These are phyloP conservation scores for Dryadula phaetusa DNA, from an alignment of 2,888 invertebrate species.

Conservation along the genomic window DNA sequence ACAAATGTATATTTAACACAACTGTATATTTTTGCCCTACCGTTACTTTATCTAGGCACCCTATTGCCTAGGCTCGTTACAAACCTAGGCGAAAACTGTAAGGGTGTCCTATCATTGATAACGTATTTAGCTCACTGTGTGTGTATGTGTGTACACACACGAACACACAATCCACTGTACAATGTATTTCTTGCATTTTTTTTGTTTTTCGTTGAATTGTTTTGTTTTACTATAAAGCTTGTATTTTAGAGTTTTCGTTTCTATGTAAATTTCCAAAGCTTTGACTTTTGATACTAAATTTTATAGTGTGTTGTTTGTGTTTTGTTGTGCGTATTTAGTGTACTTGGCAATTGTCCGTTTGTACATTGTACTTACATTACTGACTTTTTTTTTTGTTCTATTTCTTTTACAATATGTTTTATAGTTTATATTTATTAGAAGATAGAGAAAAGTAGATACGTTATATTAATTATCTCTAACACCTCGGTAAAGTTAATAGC, in stretches of 20 bases:
- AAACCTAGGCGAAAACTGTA: slow-evolving; percentile 75
- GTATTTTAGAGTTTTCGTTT: slow-evolving; percentile 11
- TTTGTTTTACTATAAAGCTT: slow-evolving; percentile 16
- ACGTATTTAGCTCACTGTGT: slow-evolving; percentile 47
- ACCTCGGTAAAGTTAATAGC: too few species aligned
- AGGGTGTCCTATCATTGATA: slow-evolving; percentile 66
- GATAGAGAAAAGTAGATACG: too few species aligned
- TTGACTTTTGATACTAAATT: slow-evolving; percentile 13
- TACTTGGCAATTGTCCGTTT: neutral
- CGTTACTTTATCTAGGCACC: slow-evolving; percentile 80
- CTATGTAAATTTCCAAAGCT: slow-evolving; percentile 3
- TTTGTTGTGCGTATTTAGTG: neutral
- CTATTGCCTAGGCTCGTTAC: slow-evolving; percentile 74
- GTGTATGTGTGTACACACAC: slow-evolving; percentile 40
- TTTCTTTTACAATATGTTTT: too few species aligned
- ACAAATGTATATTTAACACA: neutral
- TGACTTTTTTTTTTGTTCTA: too few species aligned
- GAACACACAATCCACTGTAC: neutral
- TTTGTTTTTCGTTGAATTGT: neutral
- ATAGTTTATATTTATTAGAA: too few species aligned
- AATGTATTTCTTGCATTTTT: slow-evolving; percentile 5
- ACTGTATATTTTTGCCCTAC: slow-evolving; percentile 52
- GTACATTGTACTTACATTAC: too few species aligned
- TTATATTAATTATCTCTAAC: too few species aligned
- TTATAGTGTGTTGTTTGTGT: neutral